phyloP scores from a whole-genome alignment of 1,140 invertebrate genomes.

The Anastrepha ludens region DNA sequence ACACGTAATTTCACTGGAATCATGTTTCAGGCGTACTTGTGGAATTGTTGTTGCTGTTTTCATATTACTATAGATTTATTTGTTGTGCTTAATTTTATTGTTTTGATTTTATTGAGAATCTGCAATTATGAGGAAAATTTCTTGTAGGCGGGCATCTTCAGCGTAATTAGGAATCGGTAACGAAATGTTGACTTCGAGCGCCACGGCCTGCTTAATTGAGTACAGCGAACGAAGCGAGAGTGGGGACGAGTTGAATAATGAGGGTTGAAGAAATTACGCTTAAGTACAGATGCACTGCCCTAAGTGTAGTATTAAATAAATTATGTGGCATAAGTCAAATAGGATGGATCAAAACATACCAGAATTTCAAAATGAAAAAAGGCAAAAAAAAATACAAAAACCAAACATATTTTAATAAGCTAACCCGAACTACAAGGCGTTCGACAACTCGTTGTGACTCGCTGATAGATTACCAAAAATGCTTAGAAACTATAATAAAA shows the following conservation, averaged over 20 bases:
- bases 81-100: background rate
- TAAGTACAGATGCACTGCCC: too few species aligned
- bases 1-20: slow-evolving; percentile 36
- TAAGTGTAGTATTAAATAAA: slow-evolving; percentile 22
- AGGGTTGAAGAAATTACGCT: slow-evolving; percentile 9
- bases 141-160: slow-evolving; percentile 31
- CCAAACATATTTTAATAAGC: background rate
- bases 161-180: slow-evolving; percentile 20
- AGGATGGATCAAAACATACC: too few species aligned
- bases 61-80: background rate
- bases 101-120: slow-evolving; percentile 47
- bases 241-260: background rate
- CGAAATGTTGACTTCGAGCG: background rate
- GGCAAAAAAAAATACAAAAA: background rate
- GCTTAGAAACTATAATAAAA: too few species aligned
- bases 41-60: background rate
- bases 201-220: background rate
- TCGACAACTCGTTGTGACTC: too few species aligned
- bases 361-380: too few species aligned
- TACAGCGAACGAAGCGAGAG: background rate
- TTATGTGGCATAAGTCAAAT: background rate
- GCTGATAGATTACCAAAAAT: too few species aligned
- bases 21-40: background rate
- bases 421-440: too few species aligned
- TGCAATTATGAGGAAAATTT: slow-evolving; percentile 46